Evolutionary conservation across 2,797 vertebrate genomes (phyloP).

Genomic region (Amazona finschi): DNA sequence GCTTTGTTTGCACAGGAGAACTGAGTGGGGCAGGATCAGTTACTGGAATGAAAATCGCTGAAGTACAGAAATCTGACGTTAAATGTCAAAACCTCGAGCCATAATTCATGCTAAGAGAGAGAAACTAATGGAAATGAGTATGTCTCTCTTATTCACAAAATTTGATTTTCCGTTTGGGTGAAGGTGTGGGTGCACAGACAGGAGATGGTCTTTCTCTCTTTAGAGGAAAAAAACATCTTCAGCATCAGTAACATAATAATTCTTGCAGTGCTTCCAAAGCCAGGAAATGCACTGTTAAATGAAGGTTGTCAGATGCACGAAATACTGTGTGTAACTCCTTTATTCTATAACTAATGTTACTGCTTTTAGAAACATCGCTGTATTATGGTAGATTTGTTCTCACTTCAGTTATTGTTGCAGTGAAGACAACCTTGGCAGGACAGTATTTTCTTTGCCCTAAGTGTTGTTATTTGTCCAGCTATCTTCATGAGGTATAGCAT

Average conservation of each 20-base stretch:
- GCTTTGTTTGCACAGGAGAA: not conserved
- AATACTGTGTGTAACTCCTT: not conserved
- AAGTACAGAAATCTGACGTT: not conserved
- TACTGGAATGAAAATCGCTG: not conserved
- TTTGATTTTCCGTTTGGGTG: rapidly evolving
- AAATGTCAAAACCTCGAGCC: not conserved
- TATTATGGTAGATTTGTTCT: not conserved
- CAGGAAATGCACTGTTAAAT: not conserved
- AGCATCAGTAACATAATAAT: not conserved
- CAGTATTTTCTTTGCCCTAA: not conserved
- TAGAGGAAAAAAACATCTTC: not conserved
- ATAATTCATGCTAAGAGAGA: not conserved
- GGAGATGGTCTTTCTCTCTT: not conserved
- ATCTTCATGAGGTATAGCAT: not conserved
- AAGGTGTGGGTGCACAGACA: not conserved
- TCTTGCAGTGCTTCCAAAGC: not conserved
- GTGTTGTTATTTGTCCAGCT: not conserved
- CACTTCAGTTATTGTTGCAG: not conserved
- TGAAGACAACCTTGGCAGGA: not conserved
- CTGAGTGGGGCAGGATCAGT: not conserved
- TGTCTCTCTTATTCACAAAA: not conserved
- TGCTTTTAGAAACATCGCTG: not conserved
- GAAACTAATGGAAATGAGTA: not conserved
- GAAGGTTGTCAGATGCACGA: not conserved
- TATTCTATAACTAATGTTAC: not conserved